Conservation (phyloP, 2,888 invertebrate genomes). For the Tipula unca region DNA sequence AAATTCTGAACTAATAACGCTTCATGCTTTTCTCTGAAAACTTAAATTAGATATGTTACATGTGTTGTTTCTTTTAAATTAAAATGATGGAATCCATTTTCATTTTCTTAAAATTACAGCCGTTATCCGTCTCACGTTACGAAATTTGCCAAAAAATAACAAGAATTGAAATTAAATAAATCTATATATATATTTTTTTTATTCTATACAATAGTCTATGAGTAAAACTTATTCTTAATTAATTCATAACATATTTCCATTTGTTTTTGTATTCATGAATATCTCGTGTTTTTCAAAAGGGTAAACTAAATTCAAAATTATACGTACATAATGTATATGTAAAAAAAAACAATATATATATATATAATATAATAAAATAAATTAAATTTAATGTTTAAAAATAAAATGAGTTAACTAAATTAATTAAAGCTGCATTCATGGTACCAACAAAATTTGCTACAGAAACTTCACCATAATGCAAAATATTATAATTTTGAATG, state of each 20-base stretch:
- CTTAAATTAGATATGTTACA: background rate
- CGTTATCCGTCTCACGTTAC: background rate
- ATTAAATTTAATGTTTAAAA: slow-evolving; percentile 1
- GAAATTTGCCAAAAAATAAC: background rate
- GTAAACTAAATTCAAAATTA: background rate
- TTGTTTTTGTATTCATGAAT: background rate
- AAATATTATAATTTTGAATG: too few species aligned
- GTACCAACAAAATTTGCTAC: too few species aligned
- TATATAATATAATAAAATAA: background rate
- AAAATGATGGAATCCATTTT: background rate
- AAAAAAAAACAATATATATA: background rate
- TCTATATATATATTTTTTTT: background rate
- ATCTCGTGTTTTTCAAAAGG: background rate
- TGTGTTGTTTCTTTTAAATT: background rate
- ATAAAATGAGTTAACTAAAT: background rate
- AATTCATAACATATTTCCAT: background rate
- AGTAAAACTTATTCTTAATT: background rate
- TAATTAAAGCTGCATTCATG: background rate
- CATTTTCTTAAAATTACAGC: background rate
- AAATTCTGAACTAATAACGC: background rate
- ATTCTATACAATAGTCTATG: slow-evolving; percentile 14
- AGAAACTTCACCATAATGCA: too few species aligned
- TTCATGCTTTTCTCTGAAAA: background rate
- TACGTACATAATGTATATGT: background rate
- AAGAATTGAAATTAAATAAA: background rate